Conservation (phyloP, 1,140 invertebrate species). For the Parapsyche elsis region DNA sequence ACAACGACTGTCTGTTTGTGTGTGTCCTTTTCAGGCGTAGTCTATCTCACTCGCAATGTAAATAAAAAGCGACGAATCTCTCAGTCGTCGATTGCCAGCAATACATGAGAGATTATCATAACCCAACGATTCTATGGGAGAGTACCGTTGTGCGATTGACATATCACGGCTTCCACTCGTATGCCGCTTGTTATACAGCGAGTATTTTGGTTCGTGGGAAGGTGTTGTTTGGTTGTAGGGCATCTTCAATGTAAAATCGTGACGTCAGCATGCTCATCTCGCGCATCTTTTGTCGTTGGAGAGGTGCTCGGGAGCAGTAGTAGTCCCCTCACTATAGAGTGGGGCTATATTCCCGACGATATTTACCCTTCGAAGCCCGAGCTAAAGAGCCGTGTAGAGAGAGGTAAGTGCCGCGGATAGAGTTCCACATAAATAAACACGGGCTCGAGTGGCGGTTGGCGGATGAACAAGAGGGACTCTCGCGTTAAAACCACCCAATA, state of each 20-base stretch:
- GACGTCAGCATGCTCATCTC: conserved; percentile 42
- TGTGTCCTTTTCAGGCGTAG: too few relatives aligned
- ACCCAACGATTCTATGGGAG: too few relatives aligned
- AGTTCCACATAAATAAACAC: conserved; percentile 45
- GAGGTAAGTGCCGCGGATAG: conserved; percentile 46
- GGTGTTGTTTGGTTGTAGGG: not conserved
- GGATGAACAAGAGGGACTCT: not conserved
- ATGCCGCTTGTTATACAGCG: not conserved
- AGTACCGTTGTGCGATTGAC: conserved; percentile 8
- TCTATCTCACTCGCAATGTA: too few relatives aligned
- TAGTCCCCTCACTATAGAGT: conserved; percentile 3
- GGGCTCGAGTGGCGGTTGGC: conserved; percentile 2
- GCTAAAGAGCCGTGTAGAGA: conserved; percentile 34
- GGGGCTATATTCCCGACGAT: conserved; percentile 52
- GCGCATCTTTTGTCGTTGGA: conserved; percentile 44
- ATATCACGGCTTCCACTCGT: conserved; percentile 24
- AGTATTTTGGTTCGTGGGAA: conserved; percentile 9
- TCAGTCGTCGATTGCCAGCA: too few relatives aligned
- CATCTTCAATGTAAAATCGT: conserved; percentile 21
- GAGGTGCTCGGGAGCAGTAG: not conserved
- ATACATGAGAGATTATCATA: too few relatives aligned
- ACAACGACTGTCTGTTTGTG: too few relatives aligned
- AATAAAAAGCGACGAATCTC: too few relatives aligned
- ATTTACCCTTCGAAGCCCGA: conserved; percentile 46
- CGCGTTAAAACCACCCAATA: not conserved